Conservation (phyloP, 2,888 invertebrate species). For the Pandemis cinnamomeana region DNA sequence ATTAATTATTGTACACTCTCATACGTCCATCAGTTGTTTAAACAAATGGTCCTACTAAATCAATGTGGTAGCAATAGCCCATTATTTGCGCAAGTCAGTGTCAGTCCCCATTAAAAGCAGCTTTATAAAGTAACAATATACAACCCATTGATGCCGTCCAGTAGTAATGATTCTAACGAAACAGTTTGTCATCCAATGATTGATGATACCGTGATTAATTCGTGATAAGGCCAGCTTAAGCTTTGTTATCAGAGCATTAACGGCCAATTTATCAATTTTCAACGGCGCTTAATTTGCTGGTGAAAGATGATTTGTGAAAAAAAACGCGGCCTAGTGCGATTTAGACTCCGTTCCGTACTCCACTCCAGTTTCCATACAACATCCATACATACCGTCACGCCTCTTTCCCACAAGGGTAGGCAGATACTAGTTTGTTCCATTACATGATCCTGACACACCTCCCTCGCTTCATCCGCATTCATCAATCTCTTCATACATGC, state of each 20-base stretch:
- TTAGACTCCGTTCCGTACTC: no score
- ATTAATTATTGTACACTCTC: background rate
- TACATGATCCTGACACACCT: no score
- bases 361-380: no score
- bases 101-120: background rate
- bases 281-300: background rate
- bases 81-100: background rate
- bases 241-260: slow-evolving; percentile 52
- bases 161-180: slow-evolving; percentile 55
- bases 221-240: slow-evolving; percentile 64
- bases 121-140: slow-evolving; percentile 15
- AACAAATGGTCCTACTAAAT: no score
- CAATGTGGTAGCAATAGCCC: background rate
- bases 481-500: no score
- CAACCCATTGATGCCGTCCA: slow-evolving; percentile 30
- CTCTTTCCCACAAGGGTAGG: no score
- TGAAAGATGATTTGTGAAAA: background rate
- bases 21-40: no score
- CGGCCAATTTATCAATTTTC: slow-evolving; percentile 28
- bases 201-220: slow-evolving; percentile 73
- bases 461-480: no score
- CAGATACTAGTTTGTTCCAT: no score
- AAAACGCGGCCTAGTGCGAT: no score
- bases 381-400: no score
- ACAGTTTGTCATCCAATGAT: slow-evolving; percentile 65